Base-by-base conservation (phyloP, 1,140 invertebrate genomes). In the Akabosia matsudoensis region DNA sequence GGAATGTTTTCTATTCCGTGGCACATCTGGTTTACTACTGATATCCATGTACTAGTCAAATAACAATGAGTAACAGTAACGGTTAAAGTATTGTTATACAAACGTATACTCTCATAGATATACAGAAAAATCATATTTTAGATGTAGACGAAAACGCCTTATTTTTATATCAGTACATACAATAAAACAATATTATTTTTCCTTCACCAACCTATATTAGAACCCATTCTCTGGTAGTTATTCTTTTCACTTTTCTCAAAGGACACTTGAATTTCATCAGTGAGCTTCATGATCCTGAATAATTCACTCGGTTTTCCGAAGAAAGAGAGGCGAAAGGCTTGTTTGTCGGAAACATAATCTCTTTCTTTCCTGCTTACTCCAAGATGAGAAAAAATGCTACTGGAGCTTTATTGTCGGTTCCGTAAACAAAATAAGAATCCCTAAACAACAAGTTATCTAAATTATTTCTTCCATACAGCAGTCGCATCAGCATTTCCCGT, bases 231-330 rank as follows among this genome's bases (percentile, higher is more conserved):
- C 54, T 16, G 10, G 30, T 75, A 72, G 33, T 64, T 34, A 34
- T 33, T 70, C 64, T 31, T 67, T 61, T 67, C 74, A 13, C 14
- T 31, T 71, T 34, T 73, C 79, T 79, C 79, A 34, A 51, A 77
- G 78, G 80, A 81, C 76, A 78, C 74, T 81, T 81, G 80, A 81
- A 81, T 81, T 81, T 81, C 80, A 81, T 81, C 80, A 81, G 80
- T 81, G 78, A 71, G 67, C 78, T 79, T 81, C 80, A 81, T 81
- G 78, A 79, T 81, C 78, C 75, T 81, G 76, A 70, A 81, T 81
- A 79, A 81, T 81, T 81, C 78, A 81, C 61, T 67, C 30, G 10
- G 4, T 67, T 67, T 67, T 67, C n/a, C 4, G 61, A n/a, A n/a
- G n/a, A 67, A 30, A 67, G 61, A 24, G 3, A 24, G 24, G 61